Conservation (phyloP, 2,113 vertebrate genomes). For the Tachuris rubrigastra region DNA sequence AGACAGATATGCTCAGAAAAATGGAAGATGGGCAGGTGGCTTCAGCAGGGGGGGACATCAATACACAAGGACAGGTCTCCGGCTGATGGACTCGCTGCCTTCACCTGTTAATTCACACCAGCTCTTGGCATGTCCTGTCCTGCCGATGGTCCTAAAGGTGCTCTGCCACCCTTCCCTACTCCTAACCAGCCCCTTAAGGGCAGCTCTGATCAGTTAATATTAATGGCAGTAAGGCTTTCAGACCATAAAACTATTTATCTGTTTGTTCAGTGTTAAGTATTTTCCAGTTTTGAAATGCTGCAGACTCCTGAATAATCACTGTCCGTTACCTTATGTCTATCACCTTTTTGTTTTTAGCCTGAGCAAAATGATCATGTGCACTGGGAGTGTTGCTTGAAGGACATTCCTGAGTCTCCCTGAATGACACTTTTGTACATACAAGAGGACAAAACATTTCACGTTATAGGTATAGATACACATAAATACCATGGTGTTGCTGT, state of each 20-base stretch:
- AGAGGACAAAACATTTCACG: not conserved
- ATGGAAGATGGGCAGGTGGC: not conserved
- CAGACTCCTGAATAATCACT: not conserved
- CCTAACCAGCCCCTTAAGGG: not conserved
- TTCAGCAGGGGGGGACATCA: not conserved
- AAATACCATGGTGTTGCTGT: not conserved
- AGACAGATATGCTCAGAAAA: not conserved
- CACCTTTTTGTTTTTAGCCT: not conserved
- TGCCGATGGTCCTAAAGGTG: not conserved
- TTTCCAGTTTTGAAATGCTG: not conserved
- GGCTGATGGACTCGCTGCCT: not conserved
- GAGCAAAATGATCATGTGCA: not conserved
- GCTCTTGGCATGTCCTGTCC: not conserved
- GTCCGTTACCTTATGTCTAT: not conserved
- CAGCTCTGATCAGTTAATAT: not conserved
- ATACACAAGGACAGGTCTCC: not conserved
- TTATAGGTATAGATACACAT: rapidly evolving
- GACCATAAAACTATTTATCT: not conserved
- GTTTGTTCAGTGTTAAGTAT: not conserved
- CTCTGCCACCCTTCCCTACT: not conserved
- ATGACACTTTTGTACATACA: rapidly evolving
- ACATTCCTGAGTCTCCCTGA: not conserved
- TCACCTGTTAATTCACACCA: not conserved
- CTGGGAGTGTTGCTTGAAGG: not conserved
- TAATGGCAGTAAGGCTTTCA: not conserved